Percentiles rank a stretch among this genome's conserved stretches.
Conservation (phyloP, 1,140 invertebrate species). For the Dendrolimus kikuchii region DNA sequence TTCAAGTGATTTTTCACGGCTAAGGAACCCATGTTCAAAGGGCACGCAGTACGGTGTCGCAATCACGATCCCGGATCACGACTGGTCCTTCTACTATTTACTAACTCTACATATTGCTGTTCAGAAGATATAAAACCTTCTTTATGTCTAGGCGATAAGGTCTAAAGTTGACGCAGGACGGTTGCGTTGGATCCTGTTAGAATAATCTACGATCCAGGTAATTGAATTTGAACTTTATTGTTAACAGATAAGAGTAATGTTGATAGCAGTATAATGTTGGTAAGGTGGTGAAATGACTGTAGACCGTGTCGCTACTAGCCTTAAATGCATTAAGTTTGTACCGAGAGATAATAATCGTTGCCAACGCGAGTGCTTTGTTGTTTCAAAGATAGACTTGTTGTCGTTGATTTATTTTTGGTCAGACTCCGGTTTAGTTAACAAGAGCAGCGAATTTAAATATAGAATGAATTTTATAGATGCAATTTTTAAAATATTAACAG, state of each 20-base stretch:
- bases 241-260: conserved; percentile 15
- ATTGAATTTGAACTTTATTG: conserved; percentile 29
- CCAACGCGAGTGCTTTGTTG: conserved; percentile 66
- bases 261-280: conserved; percentile 25
- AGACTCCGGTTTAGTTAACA: conserved; percentile 58
- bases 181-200: conserved; percentile 19
- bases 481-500: no score
- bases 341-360: conserved; percentile 69
- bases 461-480: no score
- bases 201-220: conserved; percentile 12
- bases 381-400: conserved; percentile 69
- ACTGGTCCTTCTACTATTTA: conserved; percentile 56
- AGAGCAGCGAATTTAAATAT: not conserved
- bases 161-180: conserved; percentile 20
- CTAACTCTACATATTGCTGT: conserved; percentile 25
- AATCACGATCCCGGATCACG: conserved; percentile 69
- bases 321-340: conserved; percentile 71
- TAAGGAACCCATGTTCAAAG: conserved; percentile 65
- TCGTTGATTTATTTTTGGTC: conserved; percentile 67
- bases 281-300: conserved; percentile 58
- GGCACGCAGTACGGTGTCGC: conserved; percentile 64
- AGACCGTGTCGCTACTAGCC: conserved; percentile 67
- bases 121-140: conserved; percentile 27
- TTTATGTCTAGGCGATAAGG: conserved; percentile 26
- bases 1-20: conserved; percentile 69